Conservation (phyloP, 2,888 invertebrate species). For the Embidobia sp. region DNA sequence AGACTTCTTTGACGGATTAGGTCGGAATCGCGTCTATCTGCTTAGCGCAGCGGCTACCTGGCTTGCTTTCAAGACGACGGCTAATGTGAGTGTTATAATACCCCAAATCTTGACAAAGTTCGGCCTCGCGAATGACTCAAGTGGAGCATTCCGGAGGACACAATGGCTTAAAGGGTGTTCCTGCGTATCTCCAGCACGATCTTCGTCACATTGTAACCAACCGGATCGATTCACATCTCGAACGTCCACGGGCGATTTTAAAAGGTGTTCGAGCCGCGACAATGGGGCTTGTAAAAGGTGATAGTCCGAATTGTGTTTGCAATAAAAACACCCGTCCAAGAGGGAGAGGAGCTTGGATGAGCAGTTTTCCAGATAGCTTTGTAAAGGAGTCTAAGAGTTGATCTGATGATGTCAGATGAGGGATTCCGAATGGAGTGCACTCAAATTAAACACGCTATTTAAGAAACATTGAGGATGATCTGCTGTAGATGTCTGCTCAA, state of each 20-base stretch:
- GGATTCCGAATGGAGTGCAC: too few species aligned
- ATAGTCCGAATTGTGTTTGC: conserved; percentile 27
- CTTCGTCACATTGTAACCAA: conserved; percentile 61
- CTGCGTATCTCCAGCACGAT: conserved; percentile 64
- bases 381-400: not conserved
- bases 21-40: conserved; percentile 77
- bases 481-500: too few species aligned
- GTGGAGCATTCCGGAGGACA: conserved; percentile 56
- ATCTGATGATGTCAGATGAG: too few species aligned
- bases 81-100: conserved; percentile 74
- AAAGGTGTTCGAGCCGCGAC: conserved; percentile 21
- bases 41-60: conserved; percentile 66
- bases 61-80: conserved; percentile 66
- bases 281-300: conserved; percentile 25
- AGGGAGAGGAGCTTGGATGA: not conserved
- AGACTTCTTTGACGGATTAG: conserved; percentile 81
- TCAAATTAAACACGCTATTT: too few species aligned
- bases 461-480: too few species aligned
- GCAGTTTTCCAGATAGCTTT: not conserved
- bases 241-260: conserved; percentile 19
- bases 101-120: conserved; percentile 66
- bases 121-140: conserved; percentile 56
- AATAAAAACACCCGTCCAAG: conserved; percentile 19
- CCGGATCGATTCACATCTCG: conserved; percentile 47
- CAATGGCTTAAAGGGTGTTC: conserved; percentile 58